phyloP scores from a whole-genome alignment of 2,113 vertebrate species.

The Bos taurus region ARS-UCD2.0 NC_037348.1:26287001-26287500 shows the following conservation, averaged over 20 bases:
- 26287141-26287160: background rate
- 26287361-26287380: background rate
- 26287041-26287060: background rate
- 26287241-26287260: background rate
- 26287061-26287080: background rate
- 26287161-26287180: background rate
- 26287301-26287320: background rate
- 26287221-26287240: background rate
- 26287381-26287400: background rate
- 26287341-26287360: background rate
- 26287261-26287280: background rate
- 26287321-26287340: background rate
- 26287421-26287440: background rate
- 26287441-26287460: background rate
- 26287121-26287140: rapidly evolving
- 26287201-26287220: rapidly evolving
- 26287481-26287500: background rate
- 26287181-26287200: background rate
- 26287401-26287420: background rate
- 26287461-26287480: background rate
- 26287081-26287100: background rate
- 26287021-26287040: background rate
- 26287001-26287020: background rate
- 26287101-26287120: too few relatives aligned
- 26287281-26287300: background rate